Base-by-base conservation (phyloP, 2,888 invertebrate genomes). In the Tholera decimalis region DNA sequence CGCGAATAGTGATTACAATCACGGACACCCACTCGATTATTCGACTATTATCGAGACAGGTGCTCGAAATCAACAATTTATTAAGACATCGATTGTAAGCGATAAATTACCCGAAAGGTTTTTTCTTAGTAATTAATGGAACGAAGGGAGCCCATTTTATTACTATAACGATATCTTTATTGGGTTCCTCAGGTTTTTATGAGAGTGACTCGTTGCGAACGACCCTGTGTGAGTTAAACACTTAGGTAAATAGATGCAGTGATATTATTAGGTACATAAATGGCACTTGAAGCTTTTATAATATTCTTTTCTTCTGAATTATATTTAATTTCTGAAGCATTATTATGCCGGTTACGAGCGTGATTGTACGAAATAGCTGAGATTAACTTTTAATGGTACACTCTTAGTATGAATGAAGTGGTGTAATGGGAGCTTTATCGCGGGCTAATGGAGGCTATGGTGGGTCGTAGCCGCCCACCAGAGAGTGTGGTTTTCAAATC, bases 111-210 rank as follows among this genome's bases (percentile, higher is more conserved):
- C 83, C 83, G 79, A 86, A 85, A 89, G 86, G 85, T 89, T 90
- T 89, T 90, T 91, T 88, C 87, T 86, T 79, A 71, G 87, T 87
- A 91, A 92, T 91, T 91, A 92, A 91, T 91, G 88, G 86, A 77
- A 77, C 83, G 76, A 76, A 85, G 84, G 85, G 83, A 86, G 85
- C 85, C 85, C 80, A 84, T 89, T 92, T 91, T 91, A 91, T 91
- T 90, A 88, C 89, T 85, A 83, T 87, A 89, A 90, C 85, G 89
- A 91, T 89, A 89, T 89, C 89, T 92, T 91, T 89, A 92, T 92
- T 89, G 87, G 85, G 85, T 88, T 91, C 87, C 85, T 80, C 86
- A 87, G 85, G 85, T 85, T 88, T 74, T 86, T 84, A 88, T 78
- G 78, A 84, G 73, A 71, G 60, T 74, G 71, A 72, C 77, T 67